Base-by-base conservation (phyloP, 2,113 vertebrate species). In the Pseudonaja textilis region DNA sequence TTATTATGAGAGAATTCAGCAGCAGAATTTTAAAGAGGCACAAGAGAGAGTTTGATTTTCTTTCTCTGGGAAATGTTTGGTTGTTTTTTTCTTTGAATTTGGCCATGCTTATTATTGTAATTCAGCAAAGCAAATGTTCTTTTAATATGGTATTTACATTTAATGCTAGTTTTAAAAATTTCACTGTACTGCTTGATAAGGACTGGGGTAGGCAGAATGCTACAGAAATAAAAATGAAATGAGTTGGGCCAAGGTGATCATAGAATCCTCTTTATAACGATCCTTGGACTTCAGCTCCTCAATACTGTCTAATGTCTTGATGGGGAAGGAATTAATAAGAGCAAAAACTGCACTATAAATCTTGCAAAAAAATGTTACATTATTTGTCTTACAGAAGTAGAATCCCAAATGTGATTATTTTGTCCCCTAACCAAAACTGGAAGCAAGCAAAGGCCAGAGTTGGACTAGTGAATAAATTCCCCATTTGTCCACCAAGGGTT, bases 21-120 rank as follows among this genome's bases (percentile, higher is more conserved):
- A 89, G 92, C 74, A 95, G 89, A 93, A 64, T 85, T 89, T 45
- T 57, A 12, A 91, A 56, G 87, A 91, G 56, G 39, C 47, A 29
- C 47, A 26, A 12, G 29, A 90, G 45, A 90, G 12, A 92, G 91
- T 89, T 81, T 39, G 69, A 39, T 81, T 81, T 81, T 81, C 6
- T 81, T 81, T 81, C 69, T 39, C 69, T 81, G 69, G 5, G n/a
- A 74, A 74, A 39, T 74, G n/a, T 39, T 74, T 74, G 29, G 29
- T 12, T 69, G 29, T 14, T 74, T 69, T 81, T 81, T 81, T 1
- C 16, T 39, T 39, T 39, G 2, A 20, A 20, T 39, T 39, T 18
- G 69, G 69, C 34, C 16, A 81, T 81, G 69, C 69, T 81, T 81
- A 81, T 39, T 81, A 81, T 81, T 39, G 69, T 81, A 14, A 81